Evolutionary conservation across 2,888 invertebrate species (phyloP), one percentile per base, ranked within the genome.

Genomic region (Lampropteryx suffumata): DNA sequence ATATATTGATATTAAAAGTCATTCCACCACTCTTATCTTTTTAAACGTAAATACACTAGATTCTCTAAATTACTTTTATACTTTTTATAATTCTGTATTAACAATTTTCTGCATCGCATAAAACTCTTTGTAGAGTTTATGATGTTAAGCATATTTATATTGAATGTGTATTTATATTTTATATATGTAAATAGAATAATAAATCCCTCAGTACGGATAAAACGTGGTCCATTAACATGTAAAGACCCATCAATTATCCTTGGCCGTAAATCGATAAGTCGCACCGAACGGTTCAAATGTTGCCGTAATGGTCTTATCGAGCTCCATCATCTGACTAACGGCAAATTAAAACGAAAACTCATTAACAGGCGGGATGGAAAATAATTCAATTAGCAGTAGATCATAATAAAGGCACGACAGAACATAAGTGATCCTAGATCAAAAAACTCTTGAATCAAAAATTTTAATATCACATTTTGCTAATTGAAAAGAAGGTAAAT

Each of bases 341-440:
- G 68, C 69, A 72, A 72, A 77, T 75, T 73, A 76, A 76, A 81
- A 78, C 74, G 75, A 78, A 76, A 77, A 74, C 67, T 74, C 76
- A 80, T 75, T 76, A 77, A 73, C 69, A 57, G 52, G 49, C 59
- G 58, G 56, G 55, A 67, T 58, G 56, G 55, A 67, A 57, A 58
- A 64, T 71, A 69, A 72, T 77, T 63, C 71, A 74, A 81, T 81
- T 78, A 71, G 57, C 64, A 60, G 70, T 73, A 75, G 69, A 74
- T 75, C 69, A 71, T 71, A 65, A 71, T 71, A 60, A 64, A 65
- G 62, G 62, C 55, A 51, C 7, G 30, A 24, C 17, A 24, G 24
- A 7, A 11, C 6, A 4, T 6, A 30, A 30, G 24, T 24, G 6
- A 24, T 24, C 6, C 5, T 7, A 24, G 24, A 4, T 7, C 7